These are phyloP conservation scores for Drosophila pallidifrons DNA, from an alignment of 1,140 invertebrate species.

Conservation along the genomic window DNA sequence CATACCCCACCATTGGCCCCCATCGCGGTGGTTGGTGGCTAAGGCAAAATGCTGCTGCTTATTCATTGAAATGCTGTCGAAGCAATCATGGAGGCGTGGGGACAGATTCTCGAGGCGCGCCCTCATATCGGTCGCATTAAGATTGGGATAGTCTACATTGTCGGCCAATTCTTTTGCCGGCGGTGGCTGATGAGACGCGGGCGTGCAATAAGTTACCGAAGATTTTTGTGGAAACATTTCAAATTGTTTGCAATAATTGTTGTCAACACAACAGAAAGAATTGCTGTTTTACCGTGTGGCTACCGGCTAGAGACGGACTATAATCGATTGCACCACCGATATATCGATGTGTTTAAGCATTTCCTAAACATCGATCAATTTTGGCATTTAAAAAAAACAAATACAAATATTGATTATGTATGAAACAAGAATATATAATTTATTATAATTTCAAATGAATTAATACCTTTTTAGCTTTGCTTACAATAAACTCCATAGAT, in stretches of 20 bases:
- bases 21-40: conserved; percentile 67
- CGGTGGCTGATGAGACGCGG: conserved; percentile 57
- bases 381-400: no score
- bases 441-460: no score
- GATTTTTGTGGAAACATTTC: conserved; percentile 64
- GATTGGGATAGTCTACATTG: conserved; percentile 71
- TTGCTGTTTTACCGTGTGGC: no score
- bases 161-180: conserved; percentile 53
- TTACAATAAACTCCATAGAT: no score
- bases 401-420: no score
- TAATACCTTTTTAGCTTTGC: no score
- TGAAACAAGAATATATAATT: no score
- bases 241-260: not conserved
- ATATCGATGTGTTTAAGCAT: no score
- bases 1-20: conserved; percentile 65
- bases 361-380: no score
- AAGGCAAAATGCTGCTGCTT: conserved; percentile 53
- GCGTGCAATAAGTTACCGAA: conserved; percentile 52
- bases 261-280: not conserved
- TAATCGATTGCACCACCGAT: no score
- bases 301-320: not conserved
- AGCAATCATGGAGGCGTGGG: conserved; percentile 64
- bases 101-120: conserved; percentile 66
- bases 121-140: conserved; percentile 64
- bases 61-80: conserved; percentile 67